Percentiles rank a stretch among this genome's conserved stretches.
Evolutionary conservation across 1,140 invertebrate species (phyloP).

Genomic region (Atta texana): DNA sequence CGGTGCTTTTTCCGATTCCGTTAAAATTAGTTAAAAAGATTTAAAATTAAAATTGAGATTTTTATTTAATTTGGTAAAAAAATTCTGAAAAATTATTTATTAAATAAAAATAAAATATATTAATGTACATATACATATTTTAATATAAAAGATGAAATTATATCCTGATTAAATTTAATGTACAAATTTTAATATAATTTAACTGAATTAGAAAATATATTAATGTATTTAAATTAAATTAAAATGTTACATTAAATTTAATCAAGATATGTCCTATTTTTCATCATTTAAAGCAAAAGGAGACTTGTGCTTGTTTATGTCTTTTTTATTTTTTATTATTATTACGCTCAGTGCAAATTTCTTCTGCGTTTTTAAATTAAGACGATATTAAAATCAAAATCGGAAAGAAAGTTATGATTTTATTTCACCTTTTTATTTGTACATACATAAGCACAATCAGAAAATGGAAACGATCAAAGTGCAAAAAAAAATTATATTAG

Average conservation of each 20-base stretch:
- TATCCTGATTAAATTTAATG: no score
- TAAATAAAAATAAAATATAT: no score
- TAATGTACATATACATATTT: no score
- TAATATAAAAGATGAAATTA: no score
- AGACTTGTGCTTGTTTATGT: neutral
- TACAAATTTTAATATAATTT: no score
- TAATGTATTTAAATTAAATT: neutral
- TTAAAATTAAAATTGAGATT: neutral
- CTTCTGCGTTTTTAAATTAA: neutral
- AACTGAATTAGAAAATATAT: no score
- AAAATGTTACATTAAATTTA: conserved; percentile 9
- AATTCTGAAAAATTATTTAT: neutral
- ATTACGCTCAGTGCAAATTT: neutral
- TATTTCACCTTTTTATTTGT: neutral
- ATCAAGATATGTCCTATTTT: neutral
- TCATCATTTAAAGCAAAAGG: neutral
- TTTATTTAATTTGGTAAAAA: neutral
- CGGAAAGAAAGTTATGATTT: neutral
- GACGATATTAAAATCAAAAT: neutral
- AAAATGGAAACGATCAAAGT: neutral
- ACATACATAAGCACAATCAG: neutral
- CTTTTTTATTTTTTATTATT: neutral
- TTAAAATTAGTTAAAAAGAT: neutral
- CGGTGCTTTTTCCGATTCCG: conserved; percentile 18
- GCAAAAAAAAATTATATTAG: neutral